Evolutionary conservation across 1,140 invertebrate genomes (phyloP).

Genomic region (Procambarus virginalis): DNA sequence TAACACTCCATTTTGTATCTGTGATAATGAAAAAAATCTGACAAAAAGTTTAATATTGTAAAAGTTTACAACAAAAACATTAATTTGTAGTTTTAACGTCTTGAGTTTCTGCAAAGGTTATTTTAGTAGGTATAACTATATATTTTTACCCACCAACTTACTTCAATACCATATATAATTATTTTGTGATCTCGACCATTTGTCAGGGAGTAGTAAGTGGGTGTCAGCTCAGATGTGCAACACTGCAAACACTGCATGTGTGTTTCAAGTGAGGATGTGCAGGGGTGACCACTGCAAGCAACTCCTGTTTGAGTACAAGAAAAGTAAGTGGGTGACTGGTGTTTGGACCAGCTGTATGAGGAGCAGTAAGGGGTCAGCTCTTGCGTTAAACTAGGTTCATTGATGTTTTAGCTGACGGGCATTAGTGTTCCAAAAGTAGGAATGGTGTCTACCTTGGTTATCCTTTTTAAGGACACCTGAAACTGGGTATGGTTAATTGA

Average conservation of each 20-base stretch:
- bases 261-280: background rate
- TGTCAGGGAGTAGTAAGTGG: constrained; percentile 32
- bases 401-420: background rate
- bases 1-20: constrained; percentile 65
- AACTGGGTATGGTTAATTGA: background rate
- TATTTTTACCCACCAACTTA: constrained; percentile 62
- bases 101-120: constrained; percentile 44
- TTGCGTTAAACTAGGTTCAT: background rate
- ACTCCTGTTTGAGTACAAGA: background rate
- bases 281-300: background rate
- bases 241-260: constrained; percentile 3
- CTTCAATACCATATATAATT: constrained; percentile 31
- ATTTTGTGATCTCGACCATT: constrained; percentile 44
- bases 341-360: background rate
- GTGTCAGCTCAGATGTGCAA: constrained; percentile 42
- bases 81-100: constrained; percentile 49
- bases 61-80: constrained; percentile 54
- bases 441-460: background rate
- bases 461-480: too few species aligned
- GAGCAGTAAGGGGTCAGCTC: background rate
- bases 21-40: constrained; percentile 62
- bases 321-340: background rate
- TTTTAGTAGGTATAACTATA: constrained; percentile 60
- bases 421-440: background rate
- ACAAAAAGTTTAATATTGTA: constrained; percentile 61